A percentile compares a stretch with the other conserved stretches of the same genome.
phyloP scores from a whole-genome alignment of 2,797 vertebrate species.

The Peromyscus eremicus region DNA sequence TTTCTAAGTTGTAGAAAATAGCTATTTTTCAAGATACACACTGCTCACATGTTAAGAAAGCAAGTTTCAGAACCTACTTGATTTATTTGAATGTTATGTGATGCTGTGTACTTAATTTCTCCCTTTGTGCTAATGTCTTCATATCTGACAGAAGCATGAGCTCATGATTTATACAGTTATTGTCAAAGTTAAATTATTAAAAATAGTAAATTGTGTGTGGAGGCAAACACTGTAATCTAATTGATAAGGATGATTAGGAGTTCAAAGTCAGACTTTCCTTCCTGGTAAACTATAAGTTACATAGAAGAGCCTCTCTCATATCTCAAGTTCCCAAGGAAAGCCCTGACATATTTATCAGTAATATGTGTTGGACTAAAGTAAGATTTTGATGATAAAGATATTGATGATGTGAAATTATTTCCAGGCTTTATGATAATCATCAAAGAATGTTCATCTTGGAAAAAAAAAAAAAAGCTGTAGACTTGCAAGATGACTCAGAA shows the following conservation, averaged over 20 bases:
- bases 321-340: neutral
- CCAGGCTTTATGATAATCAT: neutral
- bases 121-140: neutral
- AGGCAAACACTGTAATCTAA: neutral
- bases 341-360: neutral
- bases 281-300: neutral
- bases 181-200: conserved; percentile 14
- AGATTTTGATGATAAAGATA: neutral
- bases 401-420: neutral
- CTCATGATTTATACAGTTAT: conserved; percentile 3
- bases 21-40: neutral
- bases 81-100: neutral
- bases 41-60: neutral
- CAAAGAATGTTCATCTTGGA: neutral
- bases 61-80: neutral
- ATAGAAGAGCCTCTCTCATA: neutral
- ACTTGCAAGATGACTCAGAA: neutral
- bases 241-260: neutral
- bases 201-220: neutral
- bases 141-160: neutral
- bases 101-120: neutral
- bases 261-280: neutral
- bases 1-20: neutral
- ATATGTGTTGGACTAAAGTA: neutral
- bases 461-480: neutral